Percentiles rank a stretch among this genome's conserved stretches.
These are phyloP conservation scores for Drosophila kanekoi DNA, from an alignment of 2,888 invertebrate genomes.

Conservation along the genomic window DNA sequence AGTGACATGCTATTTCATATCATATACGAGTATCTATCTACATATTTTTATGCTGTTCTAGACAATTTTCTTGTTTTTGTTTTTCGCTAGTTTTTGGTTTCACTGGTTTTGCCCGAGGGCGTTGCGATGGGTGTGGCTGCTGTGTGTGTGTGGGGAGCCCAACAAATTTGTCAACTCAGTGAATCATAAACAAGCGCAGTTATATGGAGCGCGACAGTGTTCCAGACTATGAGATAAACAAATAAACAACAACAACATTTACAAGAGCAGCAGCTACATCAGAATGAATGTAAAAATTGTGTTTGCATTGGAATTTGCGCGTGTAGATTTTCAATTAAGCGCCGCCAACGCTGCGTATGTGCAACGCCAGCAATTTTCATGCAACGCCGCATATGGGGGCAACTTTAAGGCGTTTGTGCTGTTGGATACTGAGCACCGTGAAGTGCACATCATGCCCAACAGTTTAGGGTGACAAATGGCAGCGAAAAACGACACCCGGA, in stretches of 20 bases:
- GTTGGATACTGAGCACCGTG: slow-evolving; percentile 17
- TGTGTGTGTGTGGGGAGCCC: slow-evolving; percentile 9
- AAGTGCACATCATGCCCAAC: slow-evolving; percentile 52
- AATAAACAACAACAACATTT: slow-evolving; percentile 19
- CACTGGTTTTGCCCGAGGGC: slow-evolving; percentile 1
- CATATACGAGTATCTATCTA: slow-evolving; percentile 44
- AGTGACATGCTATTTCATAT: slow-evolving; percentile 62
- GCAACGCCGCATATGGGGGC: slow-evolving; percentile 4
- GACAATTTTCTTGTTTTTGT: slow-evolving; percentile 39
- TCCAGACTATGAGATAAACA: slow-evolving; percentile 37
- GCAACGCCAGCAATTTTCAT: slow-evolving; percentile 56
- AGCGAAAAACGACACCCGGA: slow-evolving; percentile 36
- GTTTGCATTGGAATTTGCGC: slow-evolving; percentile 70
- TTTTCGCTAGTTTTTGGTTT: slow-evolving; percentile 39
- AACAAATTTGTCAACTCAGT: slow-evolving; percentile 75
- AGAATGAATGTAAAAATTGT: slow-evolving; percentile 45
- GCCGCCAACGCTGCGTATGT: slow-evolving; percentile 63
- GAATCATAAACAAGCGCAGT: slow-evolving; percentile 68
- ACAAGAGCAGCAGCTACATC: slow-evolving; percentile 24
- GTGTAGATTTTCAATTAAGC: slow-evolving; percentile 71
- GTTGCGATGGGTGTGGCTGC: neutral
- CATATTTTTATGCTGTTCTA: slow-evolving; percentile 58
- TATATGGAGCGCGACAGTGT: slow-evolving; percentile 57
- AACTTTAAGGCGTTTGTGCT: slow-evolving; percentile 21
- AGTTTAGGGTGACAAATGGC: slow-evolving; percentile 58